These are phyloP conservation scores for Brienomyrus longianalis DNA, from an alignment of 2,113 vertebrate genomes.

Conservation along the genomic window DNA sequence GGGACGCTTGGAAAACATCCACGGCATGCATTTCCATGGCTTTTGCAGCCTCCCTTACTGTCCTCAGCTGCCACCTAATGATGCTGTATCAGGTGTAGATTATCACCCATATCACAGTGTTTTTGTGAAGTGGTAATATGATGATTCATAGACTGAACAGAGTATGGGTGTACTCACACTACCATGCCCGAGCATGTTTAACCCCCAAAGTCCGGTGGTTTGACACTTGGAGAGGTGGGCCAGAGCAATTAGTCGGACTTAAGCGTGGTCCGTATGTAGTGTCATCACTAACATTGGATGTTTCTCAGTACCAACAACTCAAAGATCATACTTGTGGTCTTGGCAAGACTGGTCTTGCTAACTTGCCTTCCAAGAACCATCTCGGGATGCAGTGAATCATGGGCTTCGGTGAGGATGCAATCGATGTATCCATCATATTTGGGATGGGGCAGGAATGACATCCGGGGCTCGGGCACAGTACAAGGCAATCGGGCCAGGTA, in stretches of 20 bases:
- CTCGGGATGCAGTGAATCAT: no score
- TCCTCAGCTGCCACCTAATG: background rate
- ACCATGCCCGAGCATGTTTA: background rate
- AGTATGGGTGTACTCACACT: background rate
- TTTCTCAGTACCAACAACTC: no score
- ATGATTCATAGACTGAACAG: background rate
- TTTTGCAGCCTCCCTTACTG: background rate
- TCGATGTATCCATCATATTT: no score
- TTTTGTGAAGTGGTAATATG: background rate
- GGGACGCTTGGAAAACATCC: background rate
- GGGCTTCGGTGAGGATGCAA: no score
- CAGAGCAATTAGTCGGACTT: background rate
- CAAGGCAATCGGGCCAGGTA: no score
- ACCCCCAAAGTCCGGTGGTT: no score
- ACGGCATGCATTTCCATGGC: background rate
- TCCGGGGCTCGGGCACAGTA: no score
- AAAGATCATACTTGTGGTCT: no score
- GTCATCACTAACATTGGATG: background rate
- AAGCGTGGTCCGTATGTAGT: background rate
- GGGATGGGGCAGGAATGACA: no score
- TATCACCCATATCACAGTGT: background rate
- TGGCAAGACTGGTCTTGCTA: no score
- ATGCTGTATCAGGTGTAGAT: background rate
- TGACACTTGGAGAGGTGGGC: no score
- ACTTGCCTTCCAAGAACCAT: no score